Base-by-base conservation (phyloP, 1,140 invertebrate genomes). In the Pogonomyrmex barbatus region DNA sequence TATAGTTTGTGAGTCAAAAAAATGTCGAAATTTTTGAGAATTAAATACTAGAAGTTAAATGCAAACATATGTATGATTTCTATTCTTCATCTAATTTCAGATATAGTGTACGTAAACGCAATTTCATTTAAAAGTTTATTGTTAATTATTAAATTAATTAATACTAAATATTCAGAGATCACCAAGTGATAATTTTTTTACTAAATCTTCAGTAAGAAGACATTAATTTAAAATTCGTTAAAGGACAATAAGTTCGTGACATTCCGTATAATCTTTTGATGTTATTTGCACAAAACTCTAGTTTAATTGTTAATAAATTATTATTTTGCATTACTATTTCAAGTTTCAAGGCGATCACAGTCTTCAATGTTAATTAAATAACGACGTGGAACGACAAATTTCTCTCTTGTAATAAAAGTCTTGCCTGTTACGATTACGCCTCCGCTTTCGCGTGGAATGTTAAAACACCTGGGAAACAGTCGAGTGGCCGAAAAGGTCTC, bases 401-500 rank as follows among this genome's bases (percentile, higher is more conserved):
- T 30, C 30, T 47, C 4, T 47, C 30, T 78, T 45, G 58, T 30
- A 47, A 78, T 62, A 78, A 78, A 63, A 42, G 6, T 65, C 39
- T 33, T 24, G 30, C 33, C 4, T 45, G 12, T 30, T 45, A 14
- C 36, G 56, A 77, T 77, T 78, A 63, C 45, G 33, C 47, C 45
- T 65, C 39, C 47, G 36, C 33, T 58, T n/a, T 6, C 45, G 65
- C 45, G 6, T 6, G n/a, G 56, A 84, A 60, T 14, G 10, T 54
- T 42, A 52, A 50, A 78, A 39, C 70, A 54, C 42, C 47, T 65
- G 17, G 39, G 30, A 47, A 50, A 33, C 52, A 42, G 24, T 10
- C 30, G 12, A 36, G 36, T 24, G 12, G 42, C 12, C 63, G 14
- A 78, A 58, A 58, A 30, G 54, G 85, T 78, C 84, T 89, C 87